phyloP scores from a whole-genome alignment of 2,888 invertebrate species.

The Rhagophthalmus giganteus region DNA sequence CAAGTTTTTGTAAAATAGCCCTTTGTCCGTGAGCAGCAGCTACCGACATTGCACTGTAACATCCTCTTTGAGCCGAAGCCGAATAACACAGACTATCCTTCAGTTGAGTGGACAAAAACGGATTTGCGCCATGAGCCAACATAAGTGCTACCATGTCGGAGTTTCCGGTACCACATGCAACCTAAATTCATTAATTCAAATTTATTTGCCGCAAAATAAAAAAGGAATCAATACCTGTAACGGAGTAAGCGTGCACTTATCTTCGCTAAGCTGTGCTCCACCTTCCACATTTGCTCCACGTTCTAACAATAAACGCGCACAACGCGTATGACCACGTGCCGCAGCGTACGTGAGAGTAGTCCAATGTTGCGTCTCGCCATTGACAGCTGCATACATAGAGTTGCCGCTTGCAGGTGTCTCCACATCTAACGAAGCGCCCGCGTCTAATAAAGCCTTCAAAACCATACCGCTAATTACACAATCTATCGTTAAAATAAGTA shows the following conservation, averaged over 20 bases:
- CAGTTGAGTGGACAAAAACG: conserved; percentile 82
- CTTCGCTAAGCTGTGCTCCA: conserved; percentile 79
- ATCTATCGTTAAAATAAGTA: too few relatives aligned
- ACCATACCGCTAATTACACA: not conserved
- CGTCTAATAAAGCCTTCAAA: conserved; percentile 59
- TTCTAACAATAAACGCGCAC: conserved; percentile 69
- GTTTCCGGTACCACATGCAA: conserved; percentile 80
- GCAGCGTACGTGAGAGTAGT: conserved; percentile 86
- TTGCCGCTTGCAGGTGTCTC: conserved; percentile 68
- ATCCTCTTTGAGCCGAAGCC: conserved; percentile 82
- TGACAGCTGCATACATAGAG: conserved; percentile 59
- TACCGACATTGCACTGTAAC: conserved; percentile 86
- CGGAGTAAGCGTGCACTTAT: conserved; percentile 85
- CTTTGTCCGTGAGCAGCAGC: conserved; percentile 88
- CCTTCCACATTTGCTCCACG: conserved; percentile 85
- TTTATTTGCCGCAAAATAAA: too few relatives aligned
- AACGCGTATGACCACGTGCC: conserved; percentile 60
- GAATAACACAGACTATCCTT: conserved; percentile 85
- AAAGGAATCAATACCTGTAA: too few relatives aligned
- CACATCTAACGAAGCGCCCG: conserved; percentile 79
- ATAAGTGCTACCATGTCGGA: conserved; percentile 78
- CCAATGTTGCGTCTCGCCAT: conserved; percentile 78
- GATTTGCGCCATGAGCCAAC: conserved; percentile 83
- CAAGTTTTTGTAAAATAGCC: conserved; percentile 72
- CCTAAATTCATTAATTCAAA: too few relatives aligned